Evolutionary conservation across 1,140 invertebrate genomes (phyloP), one percentile per base, ranked within the genome.

Genomic region (Pseudoatta argentina): DNA sequence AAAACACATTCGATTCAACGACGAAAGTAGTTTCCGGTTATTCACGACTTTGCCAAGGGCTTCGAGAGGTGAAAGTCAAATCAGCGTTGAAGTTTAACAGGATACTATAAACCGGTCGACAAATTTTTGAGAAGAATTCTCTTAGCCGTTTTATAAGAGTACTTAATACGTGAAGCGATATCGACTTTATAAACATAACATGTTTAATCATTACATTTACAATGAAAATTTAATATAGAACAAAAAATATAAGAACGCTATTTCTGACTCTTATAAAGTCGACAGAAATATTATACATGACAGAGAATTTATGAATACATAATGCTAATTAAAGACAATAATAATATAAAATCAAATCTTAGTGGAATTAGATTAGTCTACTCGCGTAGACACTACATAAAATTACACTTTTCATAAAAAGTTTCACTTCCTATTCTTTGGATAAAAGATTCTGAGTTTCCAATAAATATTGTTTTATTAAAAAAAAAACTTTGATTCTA

Each of bases 31-130:
- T 61, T 77, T 79, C 59, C 27, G 57, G 34, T 34, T 69, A 61
- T 30, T 2, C 27, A 48, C 18, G 59, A 85, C 72, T 91, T 88
- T 85, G 90, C 89, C 88, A 90, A 92, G 91, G 90, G 88, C 85
- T 77, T 66, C 71, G 81, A 86, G 82, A 90, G 93, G 93, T 93
- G 91, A 92, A 93, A 93, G 93, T 91, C 86, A 89, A 92, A 90
- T 89, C 86, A 63, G 88, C 87, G 88, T 89, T 81, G 78, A 89
- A 64, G 85, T 77, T 73, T 88, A 93, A 93, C 91, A 93, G 93
- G 93, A 89, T 86, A 85, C 57, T 88, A 93, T 87, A 77, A 89
- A 83, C 69, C 72, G 59, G 57, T 85, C 71, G 55, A 61, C 53
- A 83, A 83, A 83, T 83, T 83, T 83, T 83, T 83, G 69, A 83